Evolutionary conservation across 1,140 invertebrate genomes (phyloP), one percentile per base, ranked within the genome.

Genomic region (Plutomurus gul): DNA sequence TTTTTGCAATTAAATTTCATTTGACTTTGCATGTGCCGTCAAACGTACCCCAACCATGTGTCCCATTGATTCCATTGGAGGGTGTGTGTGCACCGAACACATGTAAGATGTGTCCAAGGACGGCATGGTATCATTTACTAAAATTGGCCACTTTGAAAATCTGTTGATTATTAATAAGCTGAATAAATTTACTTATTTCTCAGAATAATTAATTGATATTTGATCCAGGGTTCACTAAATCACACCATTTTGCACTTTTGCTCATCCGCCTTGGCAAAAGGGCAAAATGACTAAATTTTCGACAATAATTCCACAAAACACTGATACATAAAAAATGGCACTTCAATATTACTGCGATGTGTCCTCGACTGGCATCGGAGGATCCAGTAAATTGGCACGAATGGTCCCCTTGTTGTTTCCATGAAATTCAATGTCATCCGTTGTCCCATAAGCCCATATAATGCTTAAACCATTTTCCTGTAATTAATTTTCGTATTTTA

Each of bases 11-110:
- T n/a, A n/a, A n/a, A n/a, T n/a, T n/a, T n/a, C n/a, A n/a, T n/a
- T n/a, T n/a, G n/a, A n/a, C n/a, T n/a, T n/a, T n/a, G n/a, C n/a
- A n/a, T n/a, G n/a, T n/a, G n/a, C n/a, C n/a, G n/a, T n/a, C 33
- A 2, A 60, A n/a, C 30, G 56, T 46, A 81, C 70, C 25, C 75
- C 76, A 76, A 81, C 43, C n/a, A 78, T 71, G 60, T 78, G 80
- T n/a, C 78, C 49, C 18, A 22, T 40, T n/a, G 11, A 1, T 16
- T 27, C 8, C 4, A 78, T 4, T 18, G 2, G 0, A 25, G 43
- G 65, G 8, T 2, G n/a, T 20, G 65, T 65, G 56, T 81, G 76
- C 20, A 81, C 56, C 11, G 56, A 56, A 47, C 79, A 81, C 39
- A 60, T 49, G 37, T 81, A 81, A 7, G 75, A n/a, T 2, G 79